These are phyloP conservation scores for Steatocranus sp. DNA, from an alignment of 2,797 vertebrate species.

Conservation along the genomic window DNA sequence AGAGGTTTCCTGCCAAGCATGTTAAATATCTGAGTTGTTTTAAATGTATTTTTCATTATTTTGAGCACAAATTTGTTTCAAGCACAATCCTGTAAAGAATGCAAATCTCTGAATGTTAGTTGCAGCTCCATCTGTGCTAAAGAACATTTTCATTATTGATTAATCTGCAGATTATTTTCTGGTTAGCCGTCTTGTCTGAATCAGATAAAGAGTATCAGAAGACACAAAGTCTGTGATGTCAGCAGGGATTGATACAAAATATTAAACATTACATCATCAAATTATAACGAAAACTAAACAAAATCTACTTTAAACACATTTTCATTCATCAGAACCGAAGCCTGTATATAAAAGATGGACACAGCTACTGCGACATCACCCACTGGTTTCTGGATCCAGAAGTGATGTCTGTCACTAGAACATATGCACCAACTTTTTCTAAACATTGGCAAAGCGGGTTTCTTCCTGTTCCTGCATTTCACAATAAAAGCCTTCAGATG, in stretches of 20 bases:
- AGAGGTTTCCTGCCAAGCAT: fast-evolving
- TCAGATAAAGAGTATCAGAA: neutral
- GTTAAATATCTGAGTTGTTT: neutral
- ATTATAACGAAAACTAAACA: fast-evolving
- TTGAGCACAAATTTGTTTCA: fast-evolving
- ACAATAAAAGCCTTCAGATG: neutral
- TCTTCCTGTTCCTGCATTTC: neutral
- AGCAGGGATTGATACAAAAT: neutral
- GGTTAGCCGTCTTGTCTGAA: neutral
- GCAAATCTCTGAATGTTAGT: neutral
- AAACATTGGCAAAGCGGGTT: neutral
- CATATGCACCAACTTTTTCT: neutral
- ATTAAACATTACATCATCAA: neutral
- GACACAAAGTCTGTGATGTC: neutral
- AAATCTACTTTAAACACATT: neutral
- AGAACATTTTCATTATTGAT: neutral
- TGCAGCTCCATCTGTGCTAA: neutral
- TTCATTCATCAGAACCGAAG: fast-evolving
- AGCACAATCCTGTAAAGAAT: neutral
- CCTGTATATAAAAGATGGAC: neutral
- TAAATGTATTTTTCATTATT: neutral
- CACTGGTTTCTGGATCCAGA: neutral
- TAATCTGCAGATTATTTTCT: neutral
- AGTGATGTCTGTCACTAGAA: neutral
- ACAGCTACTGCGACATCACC: fast-evolving